A percentile compares a stretch with the other conserved stretches of the same genome.
Conservation (phyloP, 2,888 invertebrate species). For the Chrysotoxum bicinctum region DNA sequence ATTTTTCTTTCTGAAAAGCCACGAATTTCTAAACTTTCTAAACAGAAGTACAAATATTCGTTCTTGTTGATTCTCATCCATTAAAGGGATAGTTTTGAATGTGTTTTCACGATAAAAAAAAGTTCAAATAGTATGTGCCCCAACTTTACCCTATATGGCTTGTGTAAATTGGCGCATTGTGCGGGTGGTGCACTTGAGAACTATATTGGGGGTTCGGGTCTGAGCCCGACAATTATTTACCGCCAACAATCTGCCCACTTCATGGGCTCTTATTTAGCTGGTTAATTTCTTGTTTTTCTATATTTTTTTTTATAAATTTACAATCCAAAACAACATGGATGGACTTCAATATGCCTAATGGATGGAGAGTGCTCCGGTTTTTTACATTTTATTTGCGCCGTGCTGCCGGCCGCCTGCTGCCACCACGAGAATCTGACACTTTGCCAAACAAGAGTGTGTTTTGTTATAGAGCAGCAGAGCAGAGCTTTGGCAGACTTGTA, state of each 20-base stretch:
- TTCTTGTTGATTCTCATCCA: constrained; percentile 4
- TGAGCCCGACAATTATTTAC: constrained; percentile 21
- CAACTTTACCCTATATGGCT: neutral
- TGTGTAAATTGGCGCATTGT: neutral
- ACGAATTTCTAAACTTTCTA: no score
- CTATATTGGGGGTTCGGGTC: neutral
- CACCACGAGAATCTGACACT: constrained; percentile 52
- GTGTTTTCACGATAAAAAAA: no score
- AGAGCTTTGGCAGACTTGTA: constrained; percentile 25
- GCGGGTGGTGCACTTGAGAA: constrained; percentile 20
- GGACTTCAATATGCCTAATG: constrained; percentile 66
- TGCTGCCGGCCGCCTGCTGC: neutral
- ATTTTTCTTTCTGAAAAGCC: no score
- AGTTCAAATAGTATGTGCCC: neutral
- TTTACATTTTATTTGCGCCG: neutral
- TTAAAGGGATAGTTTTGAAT: neutral
- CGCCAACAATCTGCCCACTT: constrained; percentile 17
- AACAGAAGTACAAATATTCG: neutral
- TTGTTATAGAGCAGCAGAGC: constrained; percentile 15
- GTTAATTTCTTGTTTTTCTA: constrained; percentile 11
- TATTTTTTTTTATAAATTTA: constrained; percentile 31
- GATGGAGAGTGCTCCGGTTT: constrained; percentile 15
- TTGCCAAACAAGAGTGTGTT: constrained; percentile 43
- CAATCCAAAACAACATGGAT: constrained; percentile 45
- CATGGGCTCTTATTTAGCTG: constrained; percentile 17